These are phyloP conservation scores for Mythimna pallens DNA, from an alignment of 2,888 invertebrate species.

Conservation along the genomic window DNA sequence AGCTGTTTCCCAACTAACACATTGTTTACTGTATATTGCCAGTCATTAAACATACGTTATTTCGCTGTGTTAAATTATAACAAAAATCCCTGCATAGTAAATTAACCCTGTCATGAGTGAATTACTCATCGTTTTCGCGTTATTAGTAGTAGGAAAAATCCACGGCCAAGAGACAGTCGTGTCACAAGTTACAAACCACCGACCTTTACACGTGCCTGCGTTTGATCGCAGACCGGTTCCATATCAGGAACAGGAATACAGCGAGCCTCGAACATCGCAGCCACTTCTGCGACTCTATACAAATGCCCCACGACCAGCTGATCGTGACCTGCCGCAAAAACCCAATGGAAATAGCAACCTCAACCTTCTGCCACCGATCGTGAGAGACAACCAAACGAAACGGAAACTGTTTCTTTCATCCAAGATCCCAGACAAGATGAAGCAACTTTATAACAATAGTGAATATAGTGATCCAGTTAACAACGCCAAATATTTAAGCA, in stretches of 20 bases:
- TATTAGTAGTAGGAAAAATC: conserved; percentile 72
- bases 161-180: conserved; percentile 68
- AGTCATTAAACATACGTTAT: conserved; percentile 50
- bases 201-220: conserved; percentile 41
- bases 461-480: conserved; percentile 51
- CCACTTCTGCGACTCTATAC: conserved; percentile 56
- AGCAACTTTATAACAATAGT: conserved; percentile 49
- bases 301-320: conserved; percentile 51
- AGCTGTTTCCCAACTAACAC: conserved; percentile 76
- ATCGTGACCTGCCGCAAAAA: conserved; percentile 45
- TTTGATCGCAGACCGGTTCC: conserved; percentile 54
- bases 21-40: conserved; percentile 60
- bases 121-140: conserved; percentile 72
- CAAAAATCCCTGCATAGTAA: conserved; percentile 11
- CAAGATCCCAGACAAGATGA: conserved; percentile 42
- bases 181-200: conserved; percentile 61
- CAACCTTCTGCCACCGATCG: conserved; percentile 57
- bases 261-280: conserved; percentile 30
- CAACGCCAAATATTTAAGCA: conserved; percentile 23
- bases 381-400: conserved; percentile 58
- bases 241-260: conserved; percentile 49
- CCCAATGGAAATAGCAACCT: conserved; percentile 42
- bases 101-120: conserved; percentile 70
- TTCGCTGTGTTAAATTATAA: conserved; percentile 6
- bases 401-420: conserved; percentile 61